Evolutionary conservation across 2,888 invertebrate species (phyloP).

Genomic region (Podabrus alpinus): DNA sequence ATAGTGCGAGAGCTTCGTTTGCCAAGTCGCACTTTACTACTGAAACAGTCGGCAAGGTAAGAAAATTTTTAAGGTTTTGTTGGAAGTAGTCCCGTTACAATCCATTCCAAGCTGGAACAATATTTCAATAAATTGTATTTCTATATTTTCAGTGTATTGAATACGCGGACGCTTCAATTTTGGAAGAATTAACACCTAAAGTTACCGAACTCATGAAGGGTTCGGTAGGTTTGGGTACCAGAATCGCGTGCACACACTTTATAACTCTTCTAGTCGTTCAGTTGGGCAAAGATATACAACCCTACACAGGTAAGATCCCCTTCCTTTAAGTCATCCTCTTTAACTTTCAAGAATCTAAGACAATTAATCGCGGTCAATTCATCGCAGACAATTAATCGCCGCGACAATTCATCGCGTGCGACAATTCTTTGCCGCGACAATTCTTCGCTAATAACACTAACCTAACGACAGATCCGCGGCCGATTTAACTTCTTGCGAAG

Average conservation of each 20-base stretch:
- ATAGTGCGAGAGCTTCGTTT: constrained; percentile 77
- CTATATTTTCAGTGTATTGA: constrained; percentile 61
- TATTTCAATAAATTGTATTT: neutral
- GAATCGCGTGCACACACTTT: constrained; percentile 81
- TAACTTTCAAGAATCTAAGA: too few relatives aligned
- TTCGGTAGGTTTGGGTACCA: constrained; percentile 82
- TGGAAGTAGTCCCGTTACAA: too few relatives aligned
- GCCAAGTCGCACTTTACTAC: constrained; percentile 87
- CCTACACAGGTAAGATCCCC: constrained; percentile 57
- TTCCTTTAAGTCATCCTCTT: neutral
- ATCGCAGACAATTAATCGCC: too few relatives aligned
- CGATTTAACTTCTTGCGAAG: too few relatives aligned
- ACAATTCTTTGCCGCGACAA: too few relatives aligned
- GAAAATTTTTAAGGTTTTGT: neutral
- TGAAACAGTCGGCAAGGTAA: constrained; percentile 81
- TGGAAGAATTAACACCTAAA: constrained; percentile 81
- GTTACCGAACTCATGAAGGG: constrained; percentile 80
- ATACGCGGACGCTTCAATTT: constrained; percentile 74
- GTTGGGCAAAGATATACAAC: constrained; percentile 60
- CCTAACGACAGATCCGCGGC: too few relatives aligned
- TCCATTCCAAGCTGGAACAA: too few relatives aligned
- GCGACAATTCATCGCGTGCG: too few relatives aligned
- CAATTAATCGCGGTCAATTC: too few relatives aligned
- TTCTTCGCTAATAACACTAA: too few relatives aligned
- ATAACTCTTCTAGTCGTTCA: constrained; percentile 68